Conservation (phyloP, 1,140 invertebrate species). For the Dendrolimus kikuchii region DNA sequence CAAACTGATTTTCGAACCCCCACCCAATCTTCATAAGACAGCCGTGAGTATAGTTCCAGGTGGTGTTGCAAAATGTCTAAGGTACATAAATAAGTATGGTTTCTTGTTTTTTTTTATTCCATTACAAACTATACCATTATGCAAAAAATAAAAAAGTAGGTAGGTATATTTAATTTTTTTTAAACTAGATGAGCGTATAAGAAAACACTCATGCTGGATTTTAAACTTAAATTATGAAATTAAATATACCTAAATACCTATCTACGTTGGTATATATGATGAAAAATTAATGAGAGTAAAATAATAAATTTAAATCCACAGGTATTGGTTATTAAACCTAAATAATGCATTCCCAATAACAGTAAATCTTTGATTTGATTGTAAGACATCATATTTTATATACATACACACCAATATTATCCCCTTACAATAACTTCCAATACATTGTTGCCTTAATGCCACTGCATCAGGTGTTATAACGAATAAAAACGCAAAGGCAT, state of each 20-base stretch:
- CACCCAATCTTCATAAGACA: too few relatives aligned
- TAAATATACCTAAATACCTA: constrained; percentile 18
- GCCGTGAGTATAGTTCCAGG: too few relatives aligned
- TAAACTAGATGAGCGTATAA: too few relatives aligned
- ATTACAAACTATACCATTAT: too few relatives aligned
- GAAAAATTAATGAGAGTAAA: neutral
- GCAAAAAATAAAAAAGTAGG: too few relatives aligned
- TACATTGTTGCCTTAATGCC: constrained; percentile 51
- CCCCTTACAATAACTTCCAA: neutral
- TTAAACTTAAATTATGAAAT: neutral
- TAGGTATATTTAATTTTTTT: too few relatives aligned
- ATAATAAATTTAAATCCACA: constrained; percentile 18
- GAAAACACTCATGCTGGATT: too few relatives aligned
- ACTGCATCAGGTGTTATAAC: constrained; percentile 45
- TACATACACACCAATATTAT: too few relatives aligned
- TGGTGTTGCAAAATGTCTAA: too few relatives aligned
- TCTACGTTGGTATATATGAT: neutral
- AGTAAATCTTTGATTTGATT: constrained; percentile 53
- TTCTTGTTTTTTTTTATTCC: too few relatives aligned
- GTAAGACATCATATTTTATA: constrained; percentile 30
- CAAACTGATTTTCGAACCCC: too few relatives aligned
- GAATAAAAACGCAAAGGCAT: constrained; percentile 27
- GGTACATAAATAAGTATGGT: too few relatives aligned
- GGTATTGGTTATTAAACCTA: constrained; percentile 3
- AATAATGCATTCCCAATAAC: constrained; percentile 26